Conservation (phyloP, 2,797 vertebrate species). For the Acanthurus leucopareius region DNA sequence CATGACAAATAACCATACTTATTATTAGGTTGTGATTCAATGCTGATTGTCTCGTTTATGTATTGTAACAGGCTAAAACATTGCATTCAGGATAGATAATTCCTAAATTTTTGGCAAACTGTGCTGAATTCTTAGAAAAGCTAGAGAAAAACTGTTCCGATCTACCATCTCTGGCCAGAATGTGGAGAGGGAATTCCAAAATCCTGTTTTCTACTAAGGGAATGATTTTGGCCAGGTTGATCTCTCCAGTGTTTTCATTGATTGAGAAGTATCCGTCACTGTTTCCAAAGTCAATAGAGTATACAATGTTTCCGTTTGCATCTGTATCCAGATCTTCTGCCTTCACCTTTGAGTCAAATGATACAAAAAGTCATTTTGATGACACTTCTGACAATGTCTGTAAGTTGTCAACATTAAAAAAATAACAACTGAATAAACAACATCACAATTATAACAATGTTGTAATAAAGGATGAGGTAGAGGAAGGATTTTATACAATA, state of each 20-base stretch:
- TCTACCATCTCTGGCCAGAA: conserved; percentile 87
- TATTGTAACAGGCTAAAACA: neutral
- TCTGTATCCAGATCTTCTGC: conserved; percentile 83
- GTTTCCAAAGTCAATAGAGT: conserved; percentile 83
- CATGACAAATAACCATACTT: neutral
- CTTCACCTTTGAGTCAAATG: conserved; percentile 72
- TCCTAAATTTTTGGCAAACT: neutral
- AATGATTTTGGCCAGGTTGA: conserved; percentile 77
- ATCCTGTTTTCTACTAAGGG: conserved; percentile 64
- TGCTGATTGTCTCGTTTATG: neutral
- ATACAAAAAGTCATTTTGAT: neutral
- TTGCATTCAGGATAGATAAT: neutral
- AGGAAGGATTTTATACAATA: neutral
- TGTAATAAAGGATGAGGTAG: neutral
- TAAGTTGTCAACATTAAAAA: neutral
- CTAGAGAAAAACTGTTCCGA: neutral
- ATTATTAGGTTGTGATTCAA: neutral
- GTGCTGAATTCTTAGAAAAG: no score
- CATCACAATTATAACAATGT: neutral
- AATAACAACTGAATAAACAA: neutral
- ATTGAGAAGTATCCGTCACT: conserved; percentile 81
- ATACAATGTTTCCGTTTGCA: conserved; percentile 83
- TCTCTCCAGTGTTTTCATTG: conserved; percentile 73
- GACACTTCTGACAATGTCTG: neutral
- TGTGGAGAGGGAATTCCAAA: conserved; percentile 79